Conservation (phyloP, 2,113 vertebrate genomes). For the Saguinus midas region DNA sequence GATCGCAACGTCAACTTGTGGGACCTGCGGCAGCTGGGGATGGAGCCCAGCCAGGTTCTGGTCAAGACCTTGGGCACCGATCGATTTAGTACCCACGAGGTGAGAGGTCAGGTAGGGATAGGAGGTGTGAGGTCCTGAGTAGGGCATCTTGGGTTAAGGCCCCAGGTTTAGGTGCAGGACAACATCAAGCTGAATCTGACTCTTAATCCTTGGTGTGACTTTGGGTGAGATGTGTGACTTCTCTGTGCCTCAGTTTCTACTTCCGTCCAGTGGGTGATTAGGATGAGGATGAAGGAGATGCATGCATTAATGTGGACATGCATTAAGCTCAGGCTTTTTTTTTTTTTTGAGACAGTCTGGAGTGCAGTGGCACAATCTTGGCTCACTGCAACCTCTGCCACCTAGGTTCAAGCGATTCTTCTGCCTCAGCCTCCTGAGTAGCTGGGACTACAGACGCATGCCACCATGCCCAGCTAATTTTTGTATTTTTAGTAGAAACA, state of each 20-base stretch:
- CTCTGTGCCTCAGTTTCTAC: background rate
- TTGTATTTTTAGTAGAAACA: too few relatives aligned
- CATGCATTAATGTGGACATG: background rate
- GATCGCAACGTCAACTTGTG: conserved; percentile 94
- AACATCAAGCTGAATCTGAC: background rate
- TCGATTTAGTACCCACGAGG: conserved; percentile 87
- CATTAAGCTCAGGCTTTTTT: background rate
- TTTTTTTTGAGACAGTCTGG: too few relatives aligned
- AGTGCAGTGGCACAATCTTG: too few relatives aligned
- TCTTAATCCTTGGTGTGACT: background rate
- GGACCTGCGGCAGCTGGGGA: conserved; percentile 87
- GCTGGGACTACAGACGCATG: too few relatives aligned
- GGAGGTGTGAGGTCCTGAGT: too few relatives aligned
- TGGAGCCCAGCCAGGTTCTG: conserved; percentile 75
- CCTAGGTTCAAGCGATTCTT: too few relatives aligned
- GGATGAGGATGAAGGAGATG: background rate
- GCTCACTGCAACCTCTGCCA: too few relatives aligned
- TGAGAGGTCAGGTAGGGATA: conserved; percentile 26
- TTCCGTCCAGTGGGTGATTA: background rate
- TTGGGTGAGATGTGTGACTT: background rate
- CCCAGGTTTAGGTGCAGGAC: background rate
- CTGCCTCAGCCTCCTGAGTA: too few relatives aligned
- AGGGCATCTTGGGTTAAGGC: background rate
- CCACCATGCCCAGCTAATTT: too few relatives aligned
- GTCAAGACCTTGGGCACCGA: conserved; percentile 83